These are phyloP conservation scores for Drosophila tanythrix DNA, from an alignment of 2,888 invertebrate species.

Conservation along the genomic window DNA sequence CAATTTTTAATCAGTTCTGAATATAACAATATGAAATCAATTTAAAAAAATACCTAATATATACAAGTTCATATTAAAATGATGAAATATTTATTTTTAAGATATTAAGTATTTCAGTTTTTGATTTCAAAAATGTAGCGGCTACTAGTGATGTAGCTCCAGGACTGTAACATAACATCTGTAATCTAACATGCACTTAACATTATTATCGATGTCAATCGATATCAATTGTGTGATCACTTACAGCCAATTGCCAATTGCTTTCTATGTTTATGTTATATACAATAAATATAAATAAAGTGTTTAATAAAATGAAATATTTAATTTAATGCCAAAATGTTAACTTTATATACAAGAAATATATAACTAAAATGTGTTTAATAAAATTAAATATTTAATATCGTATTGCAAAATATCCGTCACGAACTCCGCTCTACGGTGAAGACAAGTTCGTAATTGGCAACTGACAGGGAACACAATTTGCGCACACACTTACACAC, in stretches of 20 bases:
- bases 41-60: too few species aligned
- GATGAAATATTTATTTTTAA: not conserved
- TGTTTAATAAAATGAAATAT: not conserved
- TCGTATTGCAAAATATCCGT: not conserved
- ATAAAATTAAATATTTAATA: not conserved
- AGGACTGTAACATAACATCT: too few species aligned
- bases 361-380: not conserved
- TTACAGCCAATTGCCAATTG: not conserved
- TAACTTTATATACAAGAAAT: too few species aligned
- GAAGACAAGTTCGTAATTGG: slow-evolving; percentile 16
- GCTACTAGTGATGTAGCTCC: too few species aligned
- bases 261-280: not conserved
- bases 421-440: not conserved
- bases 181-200: too few species aligned
- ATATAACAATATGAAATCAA: too few species aligned
- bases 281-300: not conserved
- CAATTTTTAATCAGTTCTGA: too few species aligned
- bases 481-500: not conserved
- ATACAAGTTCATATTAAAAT: not conserved
- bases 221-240: too few species aligned
- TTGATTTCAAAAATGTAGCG: not conserved
- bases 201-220: too few species aligned
- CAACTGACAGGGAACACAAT: slow-evolving; percentile 34
- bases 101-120: not conserved
- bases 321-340: too few species aligned